These are phyloP conservation scores for Paralvinella palmiformis DNA, from an alignment of 1,140 invertebrate genomes.

Conservation along the genomic window DNA sequence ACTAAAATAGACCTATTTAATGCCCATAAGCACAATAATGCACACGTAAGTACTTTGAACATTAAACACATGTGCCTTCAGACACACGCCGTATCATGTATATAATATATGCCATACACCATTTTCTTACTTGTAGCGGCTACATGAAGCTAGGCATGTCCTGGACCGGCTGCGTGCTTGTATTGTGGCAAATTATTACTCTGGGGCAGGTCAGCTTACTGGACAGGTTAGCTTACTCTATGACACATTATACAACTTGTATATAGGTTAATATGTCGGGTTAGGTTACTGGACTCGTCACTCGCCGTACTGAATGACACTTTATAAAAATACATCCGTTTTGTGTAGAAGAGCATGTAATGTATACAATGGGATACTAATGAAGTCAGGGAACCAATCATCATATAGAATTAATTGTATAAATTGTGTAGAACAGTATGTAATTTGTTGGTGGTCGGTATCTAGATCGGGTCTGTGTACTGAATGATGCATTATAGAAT, in stretches of 20 bases:
- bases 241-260: neutral
- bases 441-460: no score
- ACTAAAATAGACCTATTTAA: neutral
- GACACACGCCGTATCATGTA: constrained; percentile 6
- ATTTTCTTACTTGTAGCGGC: constrained; percentile 33
- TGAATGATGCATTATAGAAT: neutral
- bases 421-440: no score
- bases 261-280: neutral
- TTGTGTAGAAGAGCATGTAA: neutral
- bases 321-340: neutral
- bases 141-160: constrained; percentile 59
- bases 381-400: no score
- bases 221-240: neutral
- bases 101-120: neutral
- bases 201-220: neutral
- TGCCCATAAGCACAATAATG: neutral
- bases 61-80: neutral
- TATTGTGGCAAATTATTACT: constrained; percentile 48
- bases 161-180: constrained; percentile 61
- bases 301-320: neutral
- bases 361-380: no score
- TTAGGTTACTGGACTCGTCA: neutral
- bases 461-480: no score
- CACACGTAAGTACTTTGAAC: neutral
- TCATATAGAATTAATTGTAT: no score